A percentile compares a stretch with the other conserved stretches of the same genome.
phyloP scores from a whole-genome alignment of 2,113 vertebrate genomes.

The Semnornis frantzii region DNA sequence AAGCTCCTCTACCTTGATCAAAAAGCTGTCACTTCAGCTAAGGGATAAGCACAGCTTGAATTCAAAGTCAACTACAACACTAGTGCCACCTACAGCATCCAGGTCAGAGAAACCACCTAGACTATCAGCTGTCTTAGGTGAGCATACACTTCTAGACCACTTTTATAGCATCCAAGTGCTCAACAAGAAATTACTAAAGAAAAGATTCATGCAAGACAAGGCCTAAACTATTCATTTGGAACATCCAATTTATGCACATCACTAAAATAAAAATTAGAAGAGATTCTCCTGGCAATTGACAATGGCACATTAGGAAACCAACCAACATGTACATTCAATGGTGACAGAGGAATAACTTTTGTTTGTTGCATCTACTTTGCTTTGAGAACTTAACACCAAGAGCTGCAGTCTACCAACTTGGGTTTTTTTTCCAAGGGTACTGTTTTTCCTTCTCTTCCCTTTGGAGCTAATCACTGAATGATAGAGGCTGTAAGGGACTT shows the following conservation, averaged over 20 bases:
- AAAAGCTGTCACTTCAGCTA: neutral
- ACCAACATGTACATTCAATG: neutral
- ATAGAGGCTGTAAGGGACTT: too few relatives aligned
- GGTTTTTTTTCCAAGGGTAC: too few relatives aligned
- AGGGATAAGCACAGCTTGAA: neutral
- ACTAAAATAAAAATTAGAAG: neutral
- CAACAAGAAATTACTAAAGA: neutral
- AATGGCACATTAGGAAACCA: neutral
- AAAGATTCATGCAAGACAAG: neutral
- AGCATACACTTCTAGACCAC: neutral
- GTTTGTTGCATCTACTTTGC: neutral
- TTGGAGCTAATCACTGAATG: neutral
- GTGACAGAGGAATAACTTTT: neutral
- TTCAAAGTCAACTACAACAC: neutral
- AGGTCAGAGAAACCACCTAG: neutral
- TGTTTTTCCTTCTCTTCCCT: neutral
- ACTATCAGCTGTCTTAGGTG: neutral
- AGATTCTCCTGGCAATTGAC: neutral
- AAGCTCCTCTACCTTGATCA: neutral
- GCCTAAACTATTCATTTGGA: neutral
- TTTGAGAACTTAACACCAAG: neutral
- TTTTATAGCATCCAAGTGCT: neutral
- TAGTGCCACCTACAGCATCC: slow-evolving; percentile 23
- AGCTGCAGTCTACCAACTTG: neutral
- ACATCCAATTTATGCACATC: neutral